These are phyloP conservation scores for Pandemis cinnamomeana DNA, from an alignment of 2,888 invertebrate genomes.

Conservation along the genomic window DNA sequence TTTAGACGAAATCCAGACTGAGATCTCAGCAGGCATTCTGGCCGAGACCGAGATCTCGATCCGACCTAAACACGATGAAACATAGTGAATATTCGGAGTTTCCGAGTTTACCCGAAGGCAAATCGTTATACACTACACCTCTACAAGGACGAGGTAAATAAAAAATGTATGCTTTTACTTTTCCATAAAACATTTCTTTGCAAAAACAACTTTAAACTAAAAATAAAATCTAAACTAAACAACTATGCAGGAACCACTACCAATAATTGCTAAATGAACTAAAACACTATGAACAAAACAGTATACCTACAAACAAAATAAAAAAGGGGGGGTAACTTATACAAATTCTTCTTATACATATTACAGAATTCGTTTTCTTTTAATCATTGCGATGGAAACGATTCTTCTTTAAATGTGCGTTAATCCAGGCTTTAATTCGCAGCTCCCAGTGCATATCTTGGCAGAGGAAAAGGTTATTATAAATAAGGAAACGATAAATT, in stretches of 20 bases:
- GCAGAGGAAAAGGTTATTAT: background rate
- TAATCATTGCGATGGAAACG: background rate
- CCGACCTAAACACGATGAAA: too few relatives aligned
- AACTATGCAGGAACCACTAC: background rate
- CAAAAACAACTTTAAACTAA: too few relatives aligned
- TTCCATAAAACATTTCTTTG: too few relatives aligned
- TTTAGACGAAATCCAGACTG: too few relatives aligned
- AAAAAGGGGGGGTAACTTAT: conserved; percentile 7
- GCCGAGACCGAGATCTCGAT: too few relatives aligned
- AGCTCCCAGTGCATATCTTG: conserved; percentile 20
- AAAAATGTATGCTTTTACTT: too few relatives aligned
- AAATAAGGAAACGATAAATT: background rate
- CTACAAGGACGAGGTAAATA: too few relatives aligned
- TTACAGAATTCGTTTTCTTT: background rate
- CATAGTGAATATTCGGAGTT: too few relatives aligned
- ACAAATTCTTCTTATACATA: background rate
- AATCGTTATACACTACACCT: too few relatives aligned
- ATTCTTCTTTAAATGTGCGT: conserved; percentile 11
- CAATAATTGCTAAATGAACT: background rate
- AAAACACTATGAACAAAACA: background rate
- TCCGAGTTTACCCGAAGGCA: too few relatives aligned
- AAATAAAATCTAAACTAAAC: too few relatives aligned
- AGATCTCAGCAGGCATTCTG: too few relatives aligned
- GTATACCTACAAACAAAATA: background rate
- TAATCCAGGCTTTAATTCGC: conserved; percentile 16